Evolutionary conservation across 2,797 vertebrate genomes (phyloP).

Genomic region (Uromys caudimaculatus): DNA sequence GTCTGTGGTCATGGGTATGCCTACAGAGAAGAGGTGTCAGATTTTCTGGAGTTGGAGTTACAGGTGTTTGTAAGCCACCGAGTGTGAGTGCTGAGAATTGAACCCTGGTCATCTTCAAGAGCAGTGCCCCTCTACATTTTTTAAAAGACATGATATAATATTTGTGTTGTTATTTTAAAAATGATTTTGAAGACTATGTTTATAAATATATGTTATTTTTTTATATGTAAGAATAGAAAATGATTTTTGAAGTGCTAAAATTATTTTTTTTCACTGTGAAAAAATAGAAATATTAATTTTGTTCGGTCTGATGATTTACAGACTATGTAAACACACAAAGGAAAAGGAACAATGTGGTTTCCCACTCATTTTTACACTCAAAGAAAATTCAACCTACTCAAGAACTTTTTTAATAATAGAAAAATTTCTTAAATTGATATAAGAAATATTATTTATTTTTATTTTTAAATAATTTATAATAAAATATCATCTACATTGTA

Average conservation of each 20-base stretch:
- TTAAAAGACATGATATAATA: neutral
- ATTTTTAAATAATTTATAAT: slow-evolving; percentile 13
- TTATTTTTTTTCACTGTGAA: slow-evolving; percentile 37
- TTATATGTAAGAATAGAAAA: neutral
- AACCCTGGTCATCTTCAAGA: neutral
- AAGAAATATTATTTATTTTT: neutral
- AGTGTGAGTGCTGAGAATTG: neutral
- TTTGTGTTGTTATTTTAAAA: neutral
- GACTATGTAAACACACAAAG: neutral
- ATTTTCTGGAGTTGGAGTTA: neutral
- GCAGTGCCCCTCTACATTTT: neutral
- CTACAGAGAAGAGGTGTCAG: neutral
- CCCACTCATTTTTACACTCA: neutral
- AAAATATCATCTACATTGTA: neutral
- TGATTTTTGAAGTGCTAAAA: neutral
- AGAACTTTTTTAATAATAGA: neutral
- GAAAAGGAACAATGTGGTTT: neutral
- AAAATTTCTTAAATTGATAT: neutral
- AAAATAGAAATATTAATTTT: slow-evolving; percentile 36
- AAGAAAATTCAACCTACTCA: neutral
- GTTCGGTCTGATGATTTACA: neutral
- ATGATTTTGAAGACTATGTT: neutral
- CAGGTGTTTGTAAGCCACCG: neutral
- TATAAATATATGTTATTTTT: neutral
- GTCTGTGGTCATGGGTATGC: neutral